A percentile compares a stretch with the other conserved stretches of the same genome.
Evolutionary conservation across 1,140 invertebrate species (phyloP).

Genomic region (Anoplolepis gracilipes): DNA sequence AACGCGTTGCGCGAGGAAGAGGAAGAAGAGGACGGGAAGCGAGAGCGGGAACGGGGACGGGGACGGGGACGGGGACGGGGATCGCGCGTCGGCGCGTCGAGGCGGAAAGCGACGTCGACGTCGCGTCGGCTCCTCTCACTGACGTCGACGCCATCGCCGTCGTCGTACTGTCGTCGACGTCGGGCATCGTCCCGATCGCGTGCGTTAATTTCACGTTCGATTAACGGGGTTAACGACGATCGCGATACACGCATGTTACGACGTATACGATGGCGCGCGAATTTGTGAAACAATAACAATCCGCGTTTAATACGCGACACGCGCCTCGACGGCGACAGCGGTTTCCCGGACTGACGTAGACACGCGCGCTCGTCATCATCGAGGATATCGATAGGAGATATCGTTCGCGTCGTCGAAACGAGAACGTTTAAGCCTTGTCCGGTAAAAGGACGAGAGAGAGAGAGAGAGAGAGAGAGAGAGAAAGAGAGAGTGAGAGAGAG

Average conservation of each 20-base stretch:
- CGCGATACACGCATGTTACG: not conserved
- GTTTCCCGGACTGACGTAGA: no score
- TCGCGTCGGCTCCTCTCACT: conserved; percentile 72
- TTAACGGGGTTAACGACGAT: not conserved
- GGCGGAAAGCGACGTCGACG: conserved; percentile 83
- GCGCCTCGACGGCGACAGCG: not conserved
- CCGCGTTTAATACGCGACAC: not conserved
- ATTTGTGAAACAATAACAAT: conserved; percentile 2
- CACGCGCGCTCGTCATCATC: no score
- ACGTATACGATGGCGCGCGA: not conserved
- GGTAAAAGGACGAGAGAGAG: not conserved
- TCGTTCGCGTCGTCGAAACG: not conserved
- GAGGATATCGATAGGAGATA: not conserved
- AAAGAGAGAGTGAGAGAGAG: no score
- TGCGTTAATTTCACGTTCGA: not conserved
- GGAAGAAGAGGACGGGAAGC: conserved; percentile 62
- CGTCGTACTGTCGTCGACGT: conserved; percentile 84
- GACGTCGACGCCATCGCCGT: conserved; percentile 73
- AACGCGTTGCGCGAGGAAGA: conserved; percentile 35
- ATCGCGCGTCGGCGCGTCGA: conserved; percentile 84
- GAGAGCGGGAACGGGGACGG: no score
- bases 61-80: conserved; percentile 78
- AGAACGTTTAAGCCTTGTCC: not conserved
- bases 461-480: no score
- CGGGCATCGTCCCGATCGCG: conserved; percentile 79